These are phyloP conservation scores for Falco concolor DNA, from an alignment of 2,797 vertebrate genomes.

Conservation along the genomic window DNA sequence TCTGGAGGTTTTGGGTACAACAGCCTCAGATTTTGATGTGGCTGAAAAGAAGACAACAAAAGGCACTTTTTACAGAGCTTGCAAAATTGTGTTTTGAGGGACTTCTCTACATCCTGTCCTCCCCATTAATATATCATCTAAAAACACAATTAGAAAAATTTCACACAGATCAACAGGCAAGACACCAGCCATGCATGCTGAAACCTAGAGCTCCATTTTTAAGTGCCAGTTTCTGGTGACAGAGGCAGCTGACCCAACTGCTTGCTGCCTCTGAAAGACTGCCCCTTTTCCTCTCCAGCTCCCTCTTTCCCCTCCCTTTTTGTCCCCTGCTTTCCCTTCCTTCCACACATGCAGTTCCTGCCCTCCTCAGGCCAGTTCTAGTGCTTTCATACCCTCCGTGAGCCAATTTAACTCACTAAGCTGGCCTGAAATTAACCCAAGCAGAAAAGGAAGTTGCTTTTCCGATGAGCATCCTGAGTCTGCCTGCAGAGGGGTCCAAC, in stretches of 20 bases:
- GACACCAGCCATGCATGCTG: neutral
- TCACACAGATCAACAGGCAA: neutral
- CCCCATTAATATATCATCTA: neutral
- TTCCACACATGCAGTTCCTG: neutral
- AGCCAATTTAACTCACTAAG: neutral
- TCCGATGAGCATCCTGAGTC: neutral
- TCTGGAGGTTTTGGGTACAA: constrained; percentile 9
- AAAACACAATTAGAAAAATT: neutral
- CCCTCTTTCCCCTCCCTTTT: neutral
- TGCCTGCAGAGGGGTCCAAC: neutral
- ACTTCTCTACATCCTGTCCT: neutral
- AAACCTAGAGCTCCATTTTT: neutral
- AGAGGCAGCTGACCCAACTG: neutral
- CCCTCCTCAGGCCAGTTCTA: neutral
- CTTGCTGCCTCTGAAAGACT: neutral
- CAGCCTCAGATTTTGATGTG: constrained; percentile 51
- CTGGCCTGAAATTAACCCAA: neutral
- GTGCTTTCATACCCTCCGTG: neutral
- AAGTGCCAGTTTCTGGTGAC: neutral
- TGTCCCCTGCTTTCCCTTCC: neutral
- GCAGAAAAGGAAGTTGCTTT: neutral
- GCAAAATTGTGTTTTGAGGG: neutral
- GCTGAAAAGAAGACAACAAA: constrained; percentile 47
- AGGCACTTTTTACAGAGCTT: neutral
- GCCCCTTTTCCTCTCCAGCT: neutral